Base-by-base conservation (phyloP, 2,888 invertebrate genomes). In the Chrysomela aeneicollis region DNA sequence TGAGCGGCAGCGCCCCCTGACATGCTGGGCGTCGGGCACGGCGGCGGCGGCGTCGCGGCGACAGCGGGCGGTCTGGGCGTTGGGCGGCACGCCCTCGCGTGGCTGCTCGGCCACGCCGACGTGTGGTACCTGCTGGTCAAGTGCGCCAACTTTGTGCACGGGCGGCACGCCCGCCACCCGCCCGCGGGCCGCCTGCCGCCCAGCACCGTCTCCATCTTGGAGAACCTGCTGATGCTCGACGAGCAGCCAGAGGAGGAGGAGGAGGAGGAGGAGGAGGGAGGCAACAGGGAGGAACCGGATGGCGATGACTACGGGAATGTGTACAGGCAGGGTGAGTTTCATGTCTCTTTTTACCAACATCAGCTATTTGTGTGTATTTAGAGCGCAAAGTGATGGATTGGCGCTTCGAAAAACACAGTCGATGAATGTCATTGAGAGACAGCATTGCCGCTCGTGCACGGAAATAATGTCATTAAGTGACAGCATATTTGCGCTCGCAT, bases 51-150 rank as follows among this genome's bases (percentile, higher is more conserved):
- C 62, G 71, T 75, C 42, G 42, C 42, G n/a, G 42, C 42, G 6
- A 6, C 15, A 2, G 42, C n/a, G 9, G 42, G 42, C 50, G 76
- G 77, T 59, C 69, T 81, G 50, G 77, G 73, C 63, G 78, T 79
- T 58, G 81, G 81, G 60, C 77, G 77, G 49, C 79, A 79, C 68
- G 80, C 78, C 60, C 70, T 82, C 35, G 87, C 88, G 71, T 90
- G 90, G 89, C 84, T 89, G 63, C 84, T 88, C 73, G 86, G 86
- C 63, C 88, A 87, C 78, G 86, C 87, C 26, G 87, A 88, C 77
- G 80, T 87, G 63, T 85, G 87, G 79, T 86, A 87, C 76, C 84
- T 89, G 76, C 84, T 88, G 75, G 87, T 88, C 82, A 86, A 89
- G 83, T 88, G 87, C 76, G 87, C 87, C 49, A 84, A 86, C 75